Conservation (phyloP, 2,888 invertebrate species). For the Ctenicera cuprea region DNA sequence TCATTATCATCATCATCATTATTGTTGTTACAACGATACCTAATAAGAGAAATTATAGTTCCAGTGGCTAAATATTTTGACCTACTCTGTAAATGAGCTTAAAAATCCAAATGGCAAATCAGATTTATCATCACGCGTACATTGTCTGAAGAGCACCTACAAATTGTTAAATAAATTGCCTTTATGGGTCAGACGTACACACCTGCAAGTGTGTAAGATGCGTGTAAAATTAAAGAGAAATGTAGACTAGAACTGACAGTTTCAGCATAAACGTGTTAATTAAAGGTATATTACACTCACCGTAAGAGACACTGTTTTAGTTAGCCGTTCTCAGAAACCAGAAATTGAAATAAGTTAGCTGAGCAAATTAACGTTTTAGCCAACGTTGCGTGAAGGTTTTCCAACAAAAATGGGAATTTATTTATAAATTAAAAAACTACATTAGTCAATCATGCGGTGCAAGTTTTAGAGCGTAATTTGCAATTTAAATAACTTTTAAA, state of each 20-base stretch:
- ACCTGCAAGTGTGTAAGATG: background rate
- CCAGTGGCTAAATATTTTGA: no score
- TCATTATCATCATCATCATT: no score
- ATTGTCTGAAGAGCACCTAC: no score
- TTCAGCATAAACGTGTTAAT: constrained; percentile 27
- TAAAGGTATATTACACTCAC: constrained; percentile 4
- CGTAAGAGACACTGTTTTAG: constrained; percentile 29
- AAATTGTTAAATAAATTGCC: background rate
- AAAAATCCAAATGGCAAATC: no score
- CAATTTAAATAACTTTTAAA: background rate
- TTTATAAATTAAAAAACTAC: constrained; percentile 2
- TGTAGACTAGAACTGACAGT: constrained; percentile 30
- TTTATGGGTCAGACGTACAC: background rate
- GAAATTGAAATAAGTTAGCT: background rate
- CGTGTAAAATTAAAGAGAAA: constrained; percentile 14
- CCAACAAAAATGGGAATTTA: no score
- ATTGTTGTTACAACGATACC: no score
- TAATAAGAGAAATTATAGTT: no score
- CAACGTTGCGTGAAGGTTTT: no score
- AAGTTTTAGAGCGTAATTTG: constrained; percentile 14
- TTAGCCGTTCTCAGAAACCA: background rate
- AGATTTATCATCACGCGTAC: no score
- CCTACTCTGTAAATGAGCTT: no score
- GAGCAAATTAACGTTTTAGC: no score
- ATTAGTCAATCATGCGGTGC: constrained; percentile 2